Evolutionary conservation across 2,113 vertebrate species (phyloP).

Genomic region (Trogon melanurus): DNA sequence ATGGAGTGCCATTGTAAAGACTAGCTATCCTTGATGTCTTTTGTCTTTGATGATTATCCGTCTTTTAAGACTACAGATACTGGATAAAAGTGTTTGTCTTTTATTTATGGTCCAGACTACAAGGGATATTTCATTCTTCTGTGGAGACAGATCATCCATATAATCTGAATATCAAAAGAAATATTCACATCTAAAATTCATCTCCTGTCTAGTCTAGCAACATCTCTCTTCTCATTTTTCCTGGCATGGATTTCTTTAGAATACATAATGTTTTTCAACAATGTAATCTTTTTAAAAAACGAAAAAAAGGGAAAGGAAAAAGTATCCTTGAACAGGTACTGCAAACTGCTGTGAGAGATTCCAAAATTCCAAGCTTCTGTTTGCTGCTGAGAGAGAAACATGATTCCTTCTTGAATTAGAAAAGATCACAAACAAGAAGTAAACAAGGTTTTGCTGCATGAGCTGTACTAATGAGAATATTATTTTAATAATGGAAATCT

Average conservation of each 20-base stretch:
- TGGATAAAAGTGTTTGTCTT: background rate
- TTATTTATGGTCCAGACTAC: background rate
- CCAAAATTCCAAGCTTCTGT: background rate
- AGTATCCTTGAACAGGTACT: background rate
- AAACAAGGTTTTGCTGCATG: background rate
- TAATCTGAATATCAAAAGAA: background rate
- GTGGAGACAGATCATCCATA: background rate
- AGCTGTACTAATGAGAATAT: background rate
- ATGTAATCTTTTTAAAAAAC: background rate
- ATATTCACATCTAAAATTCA: background rate
- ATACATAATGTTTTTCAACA: background rate
- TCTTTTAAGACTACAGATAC: background rate
- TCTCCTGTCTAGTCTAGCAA: background rate
- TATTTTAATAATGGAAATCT: background rate
- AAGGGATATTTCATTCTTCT: background rate
- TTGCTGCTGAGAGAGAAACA: background rate
- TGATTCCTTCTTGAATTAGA: background rate
- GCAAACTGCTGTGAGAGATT: background rate
- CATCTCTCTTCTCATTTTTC: background rate
- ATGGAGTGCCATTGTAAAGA: background rate
- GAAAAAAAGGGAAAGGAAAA: background rate
- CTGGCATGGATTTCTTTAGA: background rate
- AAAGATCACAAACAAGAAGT: background rate
- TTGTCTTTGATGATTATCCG: background rate
- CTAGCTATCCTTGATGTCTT: background rate